A percentile compares a stretch with the other conserved stretches of the same genome.
Conservation (phyloP, 1,140 invertebrate genomes). For the Heliconius melpomene region DNA sequence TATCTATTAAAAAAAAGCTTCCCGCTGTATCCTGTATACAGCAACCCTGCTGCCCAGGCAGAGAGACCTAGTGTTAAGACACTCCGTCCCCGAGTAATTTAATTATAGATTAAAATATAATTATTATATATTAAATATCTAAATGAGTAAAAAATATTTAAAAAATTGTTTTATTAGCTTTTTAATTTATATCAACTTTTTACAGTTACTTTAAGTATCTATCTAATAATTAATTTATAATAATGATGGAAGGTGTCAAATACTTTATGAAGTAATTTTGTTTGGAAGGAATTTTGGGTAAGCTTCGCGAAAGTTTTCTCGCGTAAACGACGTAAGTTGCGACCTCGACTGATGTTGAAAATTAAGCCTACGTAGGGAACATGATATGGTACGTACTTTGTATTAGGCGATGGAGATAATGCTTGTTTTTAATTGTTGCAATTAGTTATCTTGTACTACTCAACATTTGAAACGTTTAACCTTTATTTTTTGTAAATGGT, state of each 20-base stretch:
- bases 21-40: too few relatives aligned
- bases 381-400: constrained; percentile 21
- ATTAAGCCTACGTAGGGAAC: constrained; percentile 55
- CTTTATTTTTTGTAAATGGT: too few relatives aligned
- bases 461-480: background rate
- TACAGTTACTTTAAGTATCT: background rate
- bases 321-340: constrained; percentile 61
- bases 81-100: too few relatives aligned
- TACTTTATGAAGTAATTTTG: constrained; percentile 52
- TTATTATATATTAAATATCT: background rate
- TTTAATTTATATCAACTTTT: background rate
- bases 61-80: too few relatives aligned
- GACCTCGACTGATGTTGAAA: constrained; percentile 53
- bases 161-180: background rate
- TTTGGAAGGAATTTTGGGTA: constrained; percentile 49
- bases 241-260: constrained; percentile 47
- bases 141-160: background rate
- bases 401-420: background rate
- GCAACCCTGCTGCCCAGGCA: too few relatives aligned
- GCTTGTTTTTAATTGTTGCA: background rate
- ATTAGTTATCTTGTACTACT: background rate
- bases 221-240: constrained; percentile 18
- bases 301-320: constrained; percentile 48
- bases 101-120: too few relatives aligned
- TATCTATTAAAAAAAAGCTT: too few relatives aligned